Percentiles rank a stretch among this genome's conserved stretches.
Evolutionary conservation across 2,888 invertebrate genomes (phyloP).

Genomic region (Drosophila mayaguana): DNA sequence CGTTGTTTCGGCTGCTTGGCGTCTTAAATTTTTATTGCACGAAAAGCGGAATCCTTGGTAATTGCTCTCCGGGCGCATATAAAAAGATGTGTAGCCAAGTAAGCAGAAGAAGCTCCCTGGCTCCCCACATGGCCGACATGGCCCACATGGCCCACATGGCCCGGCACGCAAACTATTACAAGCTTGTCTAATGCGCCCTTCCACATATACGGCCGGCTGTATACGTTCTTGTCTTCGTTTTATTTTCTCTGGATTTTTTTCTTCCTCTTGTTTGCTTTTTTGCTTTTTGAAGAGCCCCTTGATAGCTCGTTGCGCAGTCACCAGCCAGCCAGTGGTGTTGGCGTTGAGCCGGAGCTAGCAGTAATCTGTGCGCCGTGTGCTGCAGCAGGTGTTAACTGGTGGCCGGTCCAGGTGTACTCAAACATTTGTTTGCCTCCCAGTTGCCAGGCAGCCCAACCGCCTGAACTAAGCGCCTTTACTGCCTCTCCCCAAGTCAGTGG

Average conservation of each 20-base stretch:
- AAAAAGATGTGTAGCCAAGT: conserved; percentile 77
- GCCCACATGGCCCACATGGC: too few relatives aligned
- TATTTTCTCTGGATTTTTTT: background rate
- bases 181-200: conserved; percentile 46
- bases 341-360: conserved; percentile 25
- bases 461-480: conserved; percentile 23
- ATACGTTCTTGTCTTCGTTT: background rate
- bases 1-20: conserved; percentile 33
- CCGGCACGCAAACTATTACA: conserved; percentile 58
- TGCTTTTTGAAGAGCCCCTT: conserved; percentile 65
- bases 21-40: conserved; percentile 78
- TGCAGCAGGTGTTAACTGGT: conserved; percentile 67
- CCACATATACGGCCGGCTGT: conserved; percentile 9
- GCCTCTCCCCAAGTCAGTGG: background rate
- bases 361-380: conserved; percentile 59
- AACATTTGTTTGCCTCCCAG: conserved; percentile 25
- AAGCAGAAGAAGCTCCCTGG: conserved; percentile 52
- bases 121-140: conserved; percentile 20
- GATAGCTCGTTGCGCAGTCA: conserved; percentile 65
- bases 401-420: conserved; percentile 22
- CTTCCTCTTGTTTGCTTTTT: background rate
- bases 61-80: conserved; percentile 75
- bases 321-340: conserved; percentile 14
- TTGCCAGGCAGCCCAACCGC: conserved; percentile 16
- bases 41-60: conserved; percentile 72